A percentile compares a stretch with the other conserved stretches of the same genome.
Conservation (phyloP, 2,113 vertebrate genomes). For the Panurus biarmicus region DNA sequence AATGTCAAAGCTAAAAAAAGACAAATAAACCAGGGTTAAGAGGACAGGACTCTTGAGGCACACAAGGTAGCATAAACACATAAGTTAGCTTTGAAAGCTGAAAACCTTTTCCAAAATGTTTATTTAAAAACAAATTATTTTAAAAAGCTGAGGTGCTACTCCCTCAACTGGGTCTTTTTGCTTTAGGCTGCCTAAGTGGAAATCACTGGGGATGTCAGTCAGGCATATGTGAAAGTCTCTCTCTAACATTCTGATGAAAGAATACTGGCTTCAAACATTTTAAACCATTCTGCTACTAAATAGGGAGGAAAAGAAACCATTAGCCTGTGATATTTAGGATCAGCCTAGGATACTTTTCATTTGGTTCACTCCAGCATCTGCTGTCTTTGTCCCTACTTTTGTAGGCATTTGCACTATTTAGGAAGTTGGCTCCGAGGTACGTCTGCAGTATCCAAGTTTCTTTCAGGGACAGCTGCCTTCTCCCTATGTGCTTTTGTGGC, state of each 20-base stretch:
- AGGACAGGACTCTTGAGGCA: not conserved
- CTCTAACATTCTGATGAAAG: not conserved
- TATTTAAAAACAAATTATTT: not conserved
- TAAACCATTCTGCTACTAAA: not conserved
- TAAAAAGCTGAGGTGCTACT: not conserved
- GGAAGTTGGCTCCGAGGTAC: constrained; percentile 4
- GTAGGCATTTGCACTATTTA: constrained; percentile 5
- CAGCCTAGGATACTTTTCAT: not conserved
- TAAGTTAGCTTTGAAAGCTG: not conserved
- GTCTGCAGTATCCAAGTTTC: constrained; percentile 39
- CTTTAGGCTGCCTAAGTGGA: not conserved
- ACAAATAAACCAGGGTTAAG: not conserved
- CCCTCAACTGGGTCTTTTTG: not conserved
- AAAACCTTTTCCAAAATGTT: not conserved
- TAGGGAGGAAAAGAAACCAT: not conserved
- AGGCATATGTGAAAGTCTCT: not conserved
- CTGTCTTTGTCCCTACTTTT: not conserved
- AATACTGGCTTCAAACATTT: not conserved
- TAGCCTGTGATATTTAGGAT: not conserved
- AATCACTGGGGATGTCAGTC: not conserved
- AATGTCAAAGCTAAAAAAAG: not conserved
- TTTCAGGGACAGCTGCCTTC: constrained; percentile 36
- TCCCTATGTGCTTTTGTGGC: constrained; percentile 14
- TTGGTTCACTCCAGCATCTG: constrained; percentile 10
- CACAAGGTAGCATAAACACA: not conserved